Evolutionary conservation across 2,888 invertebrate genomes (phyloP), one percentile per base, ranked within the genome.

Genomic region (Leptothorax acervorum): DNA sequence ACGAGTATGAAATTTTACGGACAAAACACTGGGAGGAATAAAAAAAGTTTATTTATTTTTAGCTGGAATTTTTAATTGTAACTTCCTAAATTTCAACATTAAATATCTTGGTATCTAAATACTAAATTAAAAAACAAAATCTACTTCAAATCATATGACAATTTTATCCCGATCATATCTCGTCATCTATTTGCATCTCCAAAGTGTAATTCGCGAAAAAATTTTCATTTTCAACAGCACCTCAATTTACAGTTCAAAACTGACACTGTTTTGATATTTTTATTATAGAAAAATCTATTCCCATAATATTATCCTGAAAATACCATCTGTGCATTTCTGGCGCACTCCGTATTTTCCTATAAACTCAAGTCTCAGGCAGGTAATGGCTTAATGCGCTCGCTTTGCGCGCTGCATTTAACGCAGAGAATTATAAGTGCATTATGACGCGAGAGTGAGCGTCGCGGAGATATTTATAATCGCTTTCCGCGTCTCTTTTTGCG

Each of bases 381-480:
- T 76, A 76, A 76, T 66, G 63, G 35, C 48, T 75, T 62, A 75
- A 66, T 53, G 39, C 39, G 39, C 76, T 66, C 53, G 53, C 39
- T 66, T 76, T 76, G 53, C 42, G 23, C 66, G 53, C 23, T 66
- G 42, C 66, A 76, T 66, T 76, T 68, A 76, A 66, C 28, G 18
- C 53, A 76, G 42, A 76, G 42, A 66, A 76, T 66, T 66, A 76
- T 76, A 66, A 76, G n/a, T 53, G 53, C 76, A 76, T 76, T 76
- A 76, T 66, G 28, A 28, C 66, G 66, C 51, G 39, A 76, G 66
- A 66, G 28, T 66, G 53, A 66, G 35, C 66, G 66, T 76, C 39
- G 35, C 39, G n/a, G 18, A 39, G 28, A 76, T 76, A 76, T 65
- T 76, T 66, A 76, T 76, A 66, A 76, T 76, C 53, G 11, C 65